Evolutionary conservation across 2,113 vertebrate species (phyloP).

Genomic region (Cacatua alba): DNA sequence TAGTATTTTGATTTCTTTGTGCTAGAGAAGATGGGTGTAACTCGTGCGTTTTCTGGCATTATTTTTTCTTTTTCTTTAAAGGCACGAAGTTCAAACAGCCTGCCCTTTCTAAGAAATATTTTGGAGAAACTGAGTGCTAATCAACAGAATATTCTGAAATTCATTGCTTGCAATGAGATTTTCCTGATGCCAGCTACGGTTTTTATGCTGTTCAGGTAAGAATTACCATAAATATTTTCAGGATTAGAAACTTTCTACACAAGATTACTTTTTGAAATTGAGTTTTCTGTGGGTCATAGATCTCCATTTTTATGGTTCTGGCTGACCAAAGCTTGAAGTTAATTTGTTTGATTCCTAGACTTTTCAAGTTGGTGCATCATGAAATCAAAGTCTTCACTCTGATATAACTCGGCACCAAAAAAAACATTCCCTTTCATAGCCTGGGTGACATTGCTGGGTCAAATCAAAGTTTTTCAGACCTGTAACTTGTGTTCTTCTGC

Average conservation of each 20-base stretch:
- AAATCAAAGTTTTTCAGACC: neutral
- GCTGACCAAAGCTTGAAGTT: neutral
- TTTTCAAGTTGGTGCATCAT: neutral
- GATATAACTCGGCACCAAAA: neutral
- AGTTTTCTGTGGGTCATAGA: neutral
- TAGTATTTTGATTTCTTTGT: neutral
- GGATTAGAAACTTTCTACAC: neutral
- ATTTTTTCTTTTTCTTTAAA: constrained; percentile 59
- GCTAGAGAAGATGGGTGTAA: neutral
- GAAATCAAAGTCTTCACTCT: neutral
- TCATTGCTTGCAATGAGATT: constrained; percentile 98
- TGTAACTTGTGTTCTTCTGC: neutral
- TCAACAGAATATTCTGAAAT: constrained; percentile 98
- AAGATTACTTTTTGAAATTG: neutral
- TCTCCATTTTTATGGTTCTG: neutral
- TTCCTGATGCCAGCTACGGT: constrained; percentile 98
- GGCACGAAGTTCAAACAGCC: constrained; percentile 88
- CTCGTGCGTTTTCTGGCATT: constrained; percentile 10
- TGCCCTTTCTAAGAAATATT: constrained; percentile 88
- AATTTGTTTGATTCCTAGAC: neutral
- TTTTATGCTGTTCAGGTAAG: constrained; percentile 98
- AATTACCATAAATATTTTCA: neutral
- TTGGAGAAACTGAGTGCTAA: constrained; percentile 92
- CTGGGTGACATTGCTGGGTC: neutral
- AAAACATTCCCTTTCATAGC: neutral